These are phyloP conservation scores for Heterochromis multidens DNA, from an alignment of 2,113 vertebrate genomes.

Conservation along the genomic window DNA sequence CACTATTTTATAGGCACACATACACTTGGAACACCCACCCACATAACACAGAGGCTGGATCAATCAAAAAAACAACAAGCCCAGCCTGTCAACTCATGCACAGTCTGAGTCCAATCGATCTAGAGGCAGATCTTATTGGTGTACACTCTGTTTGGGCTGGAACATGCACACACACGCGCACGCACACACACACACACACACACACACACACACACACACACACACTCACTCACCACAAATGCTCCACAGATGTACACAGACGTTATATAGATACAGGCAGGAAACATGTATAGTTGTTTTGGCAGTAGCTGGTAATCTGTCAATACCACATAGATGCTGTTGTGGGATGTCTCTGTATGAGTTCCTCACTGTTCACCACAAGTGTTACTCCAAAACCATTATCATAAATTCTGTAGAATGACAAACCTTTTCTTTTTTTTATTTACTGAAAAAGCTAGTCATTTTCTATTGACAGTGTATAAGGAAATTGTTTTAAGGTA, in stretches of 20 bases:
- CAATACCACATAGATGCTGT: neutral
- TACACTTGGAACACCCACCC: neutral
- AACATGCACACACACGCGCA: neutral
- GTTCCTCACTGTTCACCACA: neutral
- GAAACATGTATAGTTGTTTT: neutral
- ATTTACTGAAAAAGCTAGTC: too few species aligned
- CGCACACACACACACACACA: too few species aligned
- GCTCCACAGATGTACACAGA: neutral
- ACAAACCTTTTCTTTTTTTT: neutral
- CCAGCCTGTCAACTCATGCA: slow-evolving; percentile 46
- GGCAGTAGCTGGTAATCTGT: neutral
- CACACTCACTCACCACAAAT: accelerated
- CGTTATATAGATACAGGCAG: neutral
- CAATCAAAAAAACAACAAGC: slow-evolving; percentile 57
- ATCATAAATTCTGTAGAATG: neutral
- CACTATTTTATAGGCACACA: neutral
- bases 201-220: neutral
- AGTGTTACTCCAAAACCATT: neutral
- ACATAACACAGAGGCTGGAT: slow-evolving; percentile 44
- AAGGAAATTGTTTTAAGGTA: neutral
- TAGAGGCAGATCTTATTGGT: slow-evolving; percentile 52
- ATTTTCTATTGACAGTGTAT: neutral
- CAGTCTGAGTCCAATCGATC: slow-evolving; percentile 61
- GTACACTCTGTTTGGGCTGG: slow-evolving; percentile 50
- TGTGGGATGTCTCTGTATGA: neutral